Base-by-base conservation (phyloP, 2,888 invertebrate species). In the Machimus atricapillus region DNA sequence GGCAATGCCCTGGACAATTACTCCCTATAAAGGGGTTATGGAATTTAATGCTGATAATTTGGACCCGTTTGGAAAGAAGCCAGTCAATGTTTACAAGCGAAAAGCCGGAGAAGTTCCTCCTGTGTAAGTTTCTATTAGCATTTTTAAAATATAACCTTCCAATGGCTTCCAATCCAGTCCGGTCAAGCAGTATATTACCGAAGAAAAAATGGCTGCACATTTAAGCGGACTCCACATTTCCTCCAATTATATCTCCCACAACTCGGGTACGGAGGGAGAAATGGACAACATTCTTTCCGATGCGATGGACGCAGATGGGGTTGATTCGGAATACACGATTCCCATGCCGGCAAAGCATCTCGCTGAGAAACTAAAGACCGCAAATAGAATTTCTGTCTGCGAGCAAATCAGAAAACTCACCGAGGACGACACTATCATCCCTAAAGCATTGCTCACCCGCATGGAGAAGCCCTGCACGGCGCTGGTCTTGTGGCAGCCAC, bases 181-280 rank as follows among this genome's bases (percentile, higher is more conserved):
- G 77, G 91, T 93, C 8, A 97, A 97, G 90, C 96, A 96, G 91
- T 94, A 95, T 66, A 96, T 97, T 89, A 96, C 96, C 0, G 97
- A 97, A 91, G 97, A 97, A 90, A 96, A 96, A 91, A 97, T 97
- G 95, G 95, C 96, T 0, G 96, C 96, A 34, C 96, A 97, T 90
- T 94, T 97, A 89, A 95, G 94, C 89, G 94, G 95, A 56, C 93
- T 97, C 46, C 96, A 96, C 90, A 96, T 97, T 89, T 95, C 95
- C 0, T 92, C 93, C 23, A 93, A 94, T 86, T 91, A 90, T 56
- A 90, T 90, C 40, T 89, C 90, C 16, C 90, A 91, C 74, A 89
- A 73, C 77, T 76, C 87, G 3, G 76, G 86, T 66, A 27, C 9
- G 12, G 52, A 73, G 0, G 74, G 76, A 16, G 27, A 66, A 79